Conservation (phyloP, 2,888 invertebrate genomes). For the Terebella lapidaria region DNA sequence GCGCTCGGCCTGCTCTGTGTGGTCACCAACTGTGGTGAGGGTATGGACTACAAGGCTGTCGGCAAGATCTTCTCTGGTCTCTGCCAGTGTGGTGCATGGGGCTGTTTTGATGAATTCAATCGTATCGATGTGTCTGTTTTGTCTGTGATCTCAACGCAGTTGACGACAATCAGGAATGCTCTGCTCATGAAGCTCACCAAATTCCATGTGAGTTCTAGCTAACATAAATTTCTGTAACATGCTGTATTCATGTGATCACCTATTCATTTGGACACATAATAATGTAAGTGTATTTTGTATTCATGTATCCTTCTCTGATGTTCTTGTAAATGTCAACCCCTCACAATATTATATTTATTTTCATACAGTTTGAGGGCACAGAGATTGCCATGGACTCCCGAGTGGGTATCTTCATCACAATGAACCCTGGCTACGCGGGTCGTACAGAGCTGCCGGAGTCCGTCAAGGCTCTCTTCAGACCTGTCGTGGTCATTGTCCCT, state of each 20-base stretch:
- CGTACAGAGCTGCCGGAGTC: conserved; percentile 82
- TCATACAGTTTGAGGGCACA: conserved; percentile 70
- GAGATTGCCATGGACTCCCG: conserved; percentile 78
- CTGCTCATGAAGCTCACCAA: conserved; percentile 69
- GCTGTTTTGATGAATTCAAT: conserved; percentile 93
- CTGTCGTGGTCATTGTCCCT: conserved; percentile 86
- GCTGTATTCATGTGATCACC: too few relatives aligned
- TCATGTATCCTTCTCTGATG: too few relatives aligned
- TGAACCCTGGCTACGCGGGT: conserved; percentile 92
- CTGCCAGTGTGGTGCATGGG: conserved; percentile 89
- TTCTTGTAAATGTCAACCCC: too few relatives aligned
- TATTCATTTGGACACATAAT: too few relatives aligned
- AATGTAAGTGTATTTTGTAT: too few relatives aligned
- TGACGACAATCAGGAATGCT: conserved; percentile 83
- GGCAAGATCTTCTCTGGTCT: conserved; percentile 61
- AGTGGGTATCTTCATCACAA: conserved; percentile 89
- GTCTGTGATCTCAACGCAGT: conserved; percentile 86
- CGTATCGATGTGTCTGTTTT: conserved; percentile 86
- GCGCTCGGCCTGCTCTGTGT: conserved; percentile 62
- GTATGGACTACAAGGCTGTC: conserved; percentile 61
- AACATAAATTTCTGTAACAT: too few relatives aligned
- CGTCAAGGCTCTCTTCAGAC: conserved; percentile 84
- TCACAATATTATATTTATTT: too few relatives aligned
- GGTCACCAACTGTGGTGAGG: conserved; percentile 81
- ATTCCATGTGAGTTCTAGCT: conserved; percentile 62